phyloP scores from a whole-genome alignment of 2,797 vertebrate genomes.

The Picus viridis region DNA sequence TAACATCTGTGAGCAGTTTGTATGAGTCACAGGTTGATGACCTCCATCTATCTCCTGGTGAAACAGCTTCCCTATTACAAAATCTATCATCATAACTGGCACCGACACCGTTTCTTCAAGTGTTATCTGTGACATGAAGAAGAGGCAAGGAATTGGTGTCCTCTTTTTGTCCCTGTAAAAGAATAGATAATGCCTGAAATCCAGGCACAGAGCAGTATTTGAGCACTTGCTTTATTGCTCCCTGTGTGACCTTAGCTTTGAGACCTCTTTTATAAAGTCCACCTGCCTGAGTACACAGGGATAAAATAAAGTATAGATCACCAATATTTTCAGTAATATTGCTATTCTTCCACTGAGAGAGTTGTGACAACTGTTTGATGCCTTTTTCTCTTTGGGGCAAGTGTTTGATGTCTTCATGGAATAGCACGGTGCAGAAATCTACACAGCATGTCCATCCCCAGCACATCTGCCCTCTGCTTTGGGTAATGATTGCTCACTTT shows the following conservation, averaged over 20 bases:
- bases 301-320: constrained; percentile 11
- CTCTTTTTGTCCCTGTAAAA: neutral
- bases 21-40: neutral
- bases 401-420: constrained; percentile 2
- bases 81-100: neutral
- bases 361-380: neutral
- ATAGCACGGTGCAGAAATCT: neutral
- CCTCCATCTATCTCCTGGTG: neutral
- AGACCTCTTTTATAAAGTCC: neutral
- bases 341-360: neutral
- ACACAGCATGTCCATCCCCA: neutral
- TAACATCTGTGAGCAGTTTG: neutral
- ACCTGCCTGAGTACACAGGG: neutral
- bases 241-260: neutral
- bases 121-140: neutral
- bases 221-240: constrained; percentile 12
- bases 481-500: neutral
- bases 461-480: neutral
- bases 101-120: neutral
- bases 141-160: neutral
- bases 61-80: neutral
- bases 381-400: neutral
- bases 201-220: neutral
- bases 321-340: neutral
- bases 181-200: constrained; percentile 8